phyloP scores from a whole-genome alignment of 1,140 invertebrate genomes.

The Calycopis cecrops region DNA sequence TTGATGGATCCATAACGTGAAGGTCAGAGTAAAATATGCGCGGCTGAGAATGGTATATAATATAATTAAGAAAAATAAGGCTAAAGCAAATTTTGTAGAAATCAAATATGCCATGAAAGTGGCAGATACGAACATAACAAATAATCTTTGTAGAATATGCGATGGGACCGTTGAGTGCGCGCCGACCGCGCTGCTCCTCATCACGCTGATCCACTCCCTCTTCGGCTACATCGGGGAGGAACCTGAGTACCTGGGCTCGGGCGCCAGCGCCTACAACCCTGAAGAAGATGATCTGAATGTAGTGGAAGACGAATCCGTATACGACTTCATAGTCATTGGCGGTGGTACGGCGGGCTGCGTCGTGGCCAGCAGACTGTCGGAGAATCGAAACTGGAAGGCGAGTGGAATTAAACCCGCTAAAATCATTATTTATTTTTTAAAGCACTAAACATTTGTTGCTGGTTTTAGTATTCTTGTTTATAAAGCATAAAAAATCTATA shows the following conservation, averaged over 20 bases:
- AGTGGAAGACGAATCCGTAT: slow-evolving; percentile 27
- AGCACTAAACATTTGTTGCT: too few relatives aligned
- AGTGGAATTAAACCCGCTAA: not conserved
- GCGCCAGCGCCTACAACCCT: slow-evolving; percentile 19
- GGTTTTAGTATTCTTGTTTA: too few relatives aligned
- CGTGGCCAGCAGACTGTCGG: slow-evolving; percentile 54
- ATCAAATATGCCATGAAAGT: slow-evolving; percentile 40
- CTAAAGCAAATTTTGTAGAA: not conserved
- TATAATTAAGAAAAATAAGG: slow-evolving; percentile 1
- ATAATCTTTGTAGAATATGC: slow-evolving; percentile 63
- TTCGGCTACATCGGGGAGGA: slow-evolving; percentile 54
- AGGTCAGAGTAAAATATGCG: too few relatives aligned
- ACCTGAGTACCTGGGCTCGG: slow-evolving; percentile 53
- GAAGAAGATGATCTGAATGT: not conserved
- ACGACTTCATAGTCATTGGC: slow-evolving; percentile 58
- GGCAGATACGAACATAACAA: slow-evolving; percentile 52
- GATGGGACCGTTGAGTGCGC: slow-evolving; percentile 63
- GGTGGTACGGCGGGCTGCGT: slow-evolving; percentile 62
- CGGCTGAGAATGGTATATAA: too few relatives aligned
- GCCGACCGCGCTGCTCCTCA: slow-evolving; percentile 60
- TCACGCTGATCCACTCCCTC: slow-evolving; percentile 54
- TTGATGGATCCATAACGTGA: too few relatives aligned
- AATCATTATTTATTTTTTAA: not conserved
- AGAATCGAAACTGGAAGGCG: slow-evolving; percentile 64
- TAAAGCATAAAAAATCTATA: too few relatives aligned